Evolutionary conservation across 1,140 invertebrate genomes (phyloP).

Genomic region (Battus philenor): DNA sequence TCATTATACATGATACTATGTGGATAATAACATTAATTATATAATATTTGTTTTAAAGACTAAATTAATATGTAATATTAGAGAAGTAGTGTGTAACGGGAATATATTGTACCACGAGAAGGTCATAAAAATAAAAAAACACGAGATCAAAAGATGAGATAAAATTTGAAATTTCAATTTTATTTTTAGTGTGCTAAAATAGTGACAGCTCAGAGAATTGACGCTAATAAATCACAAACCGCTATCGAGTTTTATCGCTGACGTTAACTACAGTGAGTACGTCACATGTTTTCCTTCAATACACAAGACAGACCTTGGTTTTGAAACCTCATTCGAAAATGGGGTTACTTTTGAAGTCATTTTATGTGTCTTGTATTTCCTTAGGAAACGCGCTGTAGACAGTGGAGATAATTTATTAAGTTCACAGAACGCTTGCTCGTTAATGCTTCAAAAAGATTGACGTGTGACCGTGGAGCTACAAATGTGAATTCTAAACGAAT

Average conservation of each 20-base stretch:
- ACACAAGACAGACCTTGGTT: slow-evolving; percentile 35
- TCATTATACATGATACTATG: too few species aligned
- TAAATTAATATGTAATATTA: too few species aligned
- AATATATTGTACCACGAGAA: too few species aligned
- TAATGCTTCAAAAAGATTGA: slow-evolving; percentile 27
- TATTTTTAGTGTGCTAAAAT: slow-evolving; percentile 6
- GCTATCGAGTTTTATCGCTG: slow-evolving; percentile 24
- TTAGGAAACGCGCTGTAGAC: slow-evolving; percentile 33
- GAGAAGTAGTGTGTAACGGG: too few species aligned
- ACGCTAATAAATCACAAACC: slow-evolving; percentile 17
- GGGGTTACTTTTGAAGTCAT: slow-evolving; percentile 51
- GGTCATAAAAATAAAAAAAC: too few species aligned
- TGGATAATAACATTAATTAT: too few species aligned
- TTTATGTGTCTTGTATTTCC: slow-evolving; percentile 37
- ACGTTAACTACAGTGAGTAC: slow-evolving; percentile 27
- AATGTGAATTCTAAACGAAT: too few species aligned
- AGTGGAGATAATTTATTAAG: slow-evolving; percentile 49
- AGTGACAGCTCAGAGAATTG: slow-evolving; percentile 7
- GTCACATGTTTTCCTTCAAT: slow-evolving; percentile 30
- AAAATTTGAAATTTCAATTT: too few species aligned
- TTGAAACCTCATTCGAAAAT: slow-evolving; percentile 36
- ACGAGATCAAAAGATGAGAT: too few species aligned
- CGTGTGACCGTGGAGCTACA: slow-evolving; percentile 17
- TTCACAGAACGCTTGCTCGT: slow-evolving; percentile 35
- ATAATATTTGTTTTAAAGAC: too few species aligned